These are phyloP conservation scores for Gopherus flavomarginatus DNA, from an alignment of 2,113 vertebrate genomes.

Conservation along the genomic window DNA sequence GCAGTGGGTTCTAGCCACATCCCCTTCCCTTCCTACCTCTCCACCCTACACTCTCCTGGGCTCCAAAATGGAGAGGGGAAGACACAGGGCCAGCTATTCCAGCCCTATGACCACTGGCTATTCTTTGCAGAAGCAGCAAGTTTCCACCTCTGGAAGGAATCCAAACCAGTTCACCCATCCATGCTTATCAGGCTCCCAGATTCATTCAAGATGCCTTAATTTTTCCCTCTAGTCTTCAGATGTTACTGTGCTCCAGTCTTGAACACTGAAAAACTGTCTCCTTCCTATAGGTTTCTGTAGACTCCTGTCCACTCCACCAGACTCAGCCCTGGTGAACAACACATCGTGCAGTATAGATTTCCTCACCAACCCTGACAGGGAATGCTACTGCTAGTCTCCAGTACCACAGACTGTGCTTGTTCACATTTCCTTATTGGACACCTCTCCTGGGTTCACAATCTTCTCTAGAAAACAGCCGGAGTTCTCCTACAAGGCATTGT, in stretches of 20 bases:
- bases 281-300: background rate
- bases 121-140: background rate
- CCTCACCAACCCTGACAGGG: background rate
- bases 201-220: background rate
- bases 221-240: background rate
- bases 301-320: background rate
- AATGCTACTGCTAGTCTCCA: background rate
- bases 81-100: background rate
- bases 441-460: background rate
- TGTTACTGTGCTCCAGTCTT: background rate
- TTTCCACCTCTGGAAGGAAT: background rate
- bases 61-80: background rate
- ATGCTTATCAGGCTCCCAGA: background rate
- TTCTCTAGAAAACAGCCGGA: background rate
- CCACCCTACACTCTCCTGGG: background rate
- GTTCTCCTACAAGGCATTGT: background rate
- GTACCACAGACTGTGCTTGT: background rate
- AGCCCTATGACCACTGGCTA: background rate
- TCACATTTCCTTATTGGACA: background rate
- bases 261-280: background rate
- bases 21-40: background rate
- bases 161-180: background rate
- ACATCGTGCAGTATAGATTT: background rate
- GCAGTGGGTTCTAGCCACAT: background rate
- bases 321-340: background rate